Evolutionary conservation across 2,113 vertebrate species (phyloP).

Genomic region (Rallus limicola): DNA sequence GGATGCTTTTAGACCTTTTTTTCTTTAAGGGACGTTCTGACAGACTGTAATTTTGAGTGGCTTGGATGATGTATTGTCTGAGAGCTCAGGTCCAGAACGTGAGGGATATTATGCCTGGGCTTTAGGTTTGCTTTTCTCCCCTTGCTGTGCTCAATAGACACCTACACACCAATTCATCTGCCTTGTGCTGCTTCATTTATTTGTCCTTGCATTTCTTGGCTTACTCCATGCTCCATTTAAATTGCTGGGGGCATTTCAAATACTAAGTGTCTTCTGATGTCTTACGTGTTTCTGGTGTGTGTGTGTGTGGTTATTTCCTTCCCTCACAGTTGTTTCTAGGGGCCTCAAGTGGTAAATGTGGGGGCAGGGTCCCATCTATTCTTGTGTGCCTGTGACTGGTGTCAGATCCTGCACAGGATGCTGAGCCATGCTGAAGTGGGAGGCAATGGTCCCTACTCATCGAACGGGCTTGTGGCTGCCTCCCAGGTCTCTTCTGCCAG

Average conservation of each 20-base stretch:
- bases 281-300: neutral
- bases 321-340: neutral
- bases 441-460: neutral
- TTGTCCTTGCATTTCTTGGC: slow-evolving; percentile 27
- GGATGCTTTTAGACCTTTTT: slow-evolving; percentile 10
- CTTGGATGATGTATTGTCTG: slow-evolving; percentile 22
- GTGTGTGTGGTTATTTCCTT: neutral
- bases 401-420: neutral
- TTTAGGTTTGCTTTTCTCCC: neutral
- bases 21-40: neutral
- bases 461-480: neutral
- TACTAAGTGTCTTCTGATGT: neutral
- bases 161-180: slow-evolving; percentile 15
- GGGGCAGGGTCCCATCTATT: neutral
- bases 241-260: neutral
- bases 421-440: neutral
- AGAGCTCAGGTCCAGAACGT: neutral
- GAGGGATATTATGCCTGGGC: neutral
- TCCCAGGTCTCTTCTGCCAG: neutral
- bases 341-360: neutral
- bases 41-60: slow-evolving; percentile 35
- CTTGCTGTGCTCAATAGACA: slow-evolving; percentile 41
- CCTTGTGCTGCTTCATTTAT: slow-evolving; percentile 32
- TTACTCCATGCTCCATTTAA: neutral
- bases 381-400: neutral